Conservation (phyloP, 2,113 vertebrate species). For the Erythrolamprus reginae region DNA sequence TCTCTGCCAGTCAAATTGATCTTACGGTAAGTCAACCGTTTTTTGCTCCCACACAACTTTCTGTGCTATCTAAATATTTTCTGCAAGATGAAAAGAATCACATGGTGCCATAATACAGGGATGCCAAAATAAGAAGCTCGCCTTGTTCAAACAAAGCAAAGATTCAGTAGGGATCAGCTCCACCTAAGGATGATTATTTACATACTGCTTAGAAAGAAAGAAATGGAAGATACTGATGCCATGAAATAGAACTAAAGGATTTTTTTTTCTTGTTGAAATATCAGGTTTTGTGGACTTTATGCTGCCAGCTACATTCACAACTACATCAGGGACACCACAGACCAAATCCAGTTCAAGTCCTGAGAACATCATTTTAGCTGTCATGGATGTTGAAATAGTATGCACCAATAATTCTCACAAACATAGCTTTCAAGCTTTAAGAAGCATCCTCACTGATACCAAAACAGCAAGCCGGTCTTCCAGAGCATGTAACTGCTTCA, state of each 20-base stretch:
- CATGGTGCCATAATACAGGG: neutral
- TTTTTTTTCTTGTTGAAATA: neutral
- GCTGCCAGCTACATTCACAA: neutral
- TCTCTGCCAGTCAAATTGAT: constrained; percentile 42
- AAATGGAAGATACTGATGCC: neutral
- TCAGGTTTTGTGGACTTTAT: neutral
- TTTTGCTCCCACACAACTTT: constrained; percentile 18
- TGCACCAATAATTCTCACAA: neutral
- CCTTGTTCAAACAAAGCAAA: neutral
- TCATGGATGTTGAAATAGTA: neutral
- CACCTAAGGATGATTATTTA: neutral
- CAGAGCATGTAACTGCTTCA: neutral
- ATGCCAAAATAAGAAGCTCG: neutral
- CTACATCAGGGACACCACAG: neutral
- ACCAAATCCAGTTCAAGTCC: neutral
- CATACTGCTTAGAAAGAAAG: neutral
- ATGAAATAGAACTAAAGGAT: neutral
- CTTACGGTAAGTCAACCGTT: constrained; percentile 20
- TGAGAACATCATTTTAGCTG: neutral
- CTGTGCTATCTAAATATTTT: neutral
- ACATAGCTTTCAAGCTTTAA: neutral
- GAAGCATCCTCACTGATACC: neutral
- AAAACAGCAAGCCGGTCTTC: neutral
- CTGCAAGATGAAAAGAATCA: neutral
- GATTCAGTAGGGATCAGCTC: neutral